Evolutionary conservation across 2,113 vertebrate species (phyloP), one percentile per base, ranked within the genome.

Genomic region (Bothrops jararaca): DNA sequence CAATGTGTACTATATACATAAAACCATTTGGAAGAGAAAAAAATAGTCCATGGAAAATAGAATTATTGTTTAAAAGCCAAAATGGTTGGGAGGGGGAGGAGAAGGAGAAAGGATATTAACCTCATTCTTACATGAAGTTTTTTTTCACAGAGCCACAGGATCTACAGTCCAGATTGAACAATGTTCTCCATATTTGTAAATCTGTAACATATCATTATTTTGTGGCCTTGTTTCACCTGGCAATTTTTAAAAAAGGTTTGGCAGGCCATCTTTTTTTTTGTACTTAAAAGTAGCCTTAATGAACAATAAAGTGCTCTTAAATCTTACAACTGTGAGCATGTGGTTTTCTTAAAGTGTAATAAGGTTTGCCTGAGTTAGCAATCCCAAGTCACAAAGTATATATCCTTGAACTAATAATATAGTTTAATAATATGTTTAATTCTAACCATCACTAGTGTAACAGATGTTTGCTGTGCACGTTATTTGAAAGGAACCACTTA

Each of bases 231-330:
- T 98, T 98, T 98, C 98, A 98, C 97, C 98, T 98, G 98, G 98
- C 95, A 97, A 96, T 96, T 96, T 98, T 97, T 97, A 97, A 98
- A 97, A 99, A 99, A 98, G 98, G 98, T 98, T 99, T 99, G 99
- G 99, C 98, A 98, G 99, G 99, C 99, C 99, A 99, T 98, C 98
- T 98, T 98, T 98, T 98, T 98, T 99, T 99, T 99, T 99, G 98
- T 99, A 99, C 98, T 99, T 98, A 98, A 99, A 98, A 99, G 98
- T 99, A 99, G 99, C 99, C 99, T 99, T 98, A 98, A 99, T 98
- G 99, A 99, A 99, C 99, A 99, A 99, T 99, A 99, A 99, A 99
- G 98, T 99, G 99, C 99, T 99, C 99, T 99, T 99, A 99, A 99
- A 99, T 86, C 91, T 98, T 98, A 98, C 97, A n/a, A 53, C 53